phyloP scores from a whole-genome alignment of 2,113 vertebrate genomes.

The Heteronetta atricapilla region DNA sequence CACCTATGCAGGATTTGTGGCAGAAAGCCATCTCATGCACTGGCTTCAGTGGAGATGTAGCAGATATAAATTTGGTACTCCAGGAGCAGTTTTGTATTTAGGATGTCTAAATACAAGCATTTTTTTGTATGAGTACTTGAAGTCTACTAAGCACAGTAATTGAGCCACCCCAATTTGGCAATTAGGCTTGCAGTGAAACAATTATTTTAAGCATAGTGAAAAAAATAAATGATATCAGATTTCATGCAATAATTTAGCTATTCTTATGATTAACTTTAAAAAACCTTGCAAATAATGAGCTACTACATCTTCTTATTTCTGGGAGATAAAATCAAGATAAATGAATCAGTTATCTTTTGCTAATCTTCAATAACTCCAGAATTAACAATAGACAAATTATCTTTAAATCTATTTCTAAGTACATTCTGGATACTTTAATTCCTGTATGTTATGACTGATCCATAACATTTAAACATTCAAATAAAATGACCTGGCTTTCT shows the following conservation, averaged over 20 bases:
- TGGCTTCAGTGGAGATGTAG: neutral
- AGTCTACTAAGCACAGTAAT: neutral
- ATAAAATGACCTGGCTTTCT: neutral
- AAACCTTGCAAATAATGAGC: neutral
- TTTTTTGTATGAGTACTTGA: neutral
- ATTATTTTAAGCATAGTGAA: neutral
- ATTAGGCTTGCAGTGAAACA: neutral
- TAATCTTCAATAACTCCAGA: neutral
- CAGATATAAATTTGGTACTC: neutral
- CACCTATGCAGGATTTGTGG: neutral
- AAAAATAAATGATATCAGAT: neutral
- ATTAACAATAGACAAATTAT: neutral
- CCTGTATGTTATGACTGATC: neutral
- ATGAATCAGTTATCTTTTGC: neutral
- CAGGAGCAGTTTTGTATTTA: neutral
- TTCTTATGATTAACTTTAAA: neutral
- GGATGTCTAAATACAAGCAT: neutral
- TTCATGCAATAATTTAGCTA: neutral
- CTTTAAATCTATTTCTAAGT: neutral
- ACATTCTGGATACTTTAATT: neutral
- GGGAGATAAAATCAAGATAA: neutral
- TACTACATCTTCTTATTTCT: neutral
- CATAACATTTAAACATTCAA: neutral
- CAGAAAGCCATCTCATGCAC: neutral
- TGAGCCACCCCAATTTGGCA: neutral